These are phyloP conservation scores for Crenichthys baileyi DNA, from an alignment of 2,797 vertebrate species.

Conservation along the genomic window DNA sequence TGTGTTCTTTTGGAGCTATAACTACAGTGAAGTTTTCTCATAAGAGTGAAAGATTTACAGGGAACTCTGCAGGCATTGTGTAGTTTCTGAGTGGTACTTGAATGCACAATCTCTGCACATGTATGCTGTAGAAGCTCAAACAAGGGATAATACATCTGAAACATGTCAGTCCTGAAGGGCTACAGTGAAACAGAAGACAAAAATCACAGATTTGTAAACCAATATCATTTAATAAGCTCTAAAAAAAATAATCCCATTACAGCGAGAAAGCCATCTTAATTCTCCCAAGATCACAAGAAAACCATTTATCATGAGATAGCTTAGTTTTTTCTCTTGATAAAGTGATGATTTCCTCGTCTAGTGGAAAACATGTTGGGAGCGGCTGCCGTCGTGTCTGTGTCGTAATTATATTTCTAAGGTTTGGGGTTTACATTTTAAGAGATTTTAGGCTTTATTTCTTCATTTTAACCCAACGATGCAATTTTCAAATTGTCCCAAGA, in stretches of 20 bases:
- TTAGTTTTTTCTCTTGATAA: neutral
- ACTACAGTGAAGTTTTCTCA: too few species aligned
- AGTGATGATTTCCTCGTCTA: neutral
- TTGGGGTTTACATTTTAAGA: neutral
- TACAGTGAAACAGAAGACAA: neutral
- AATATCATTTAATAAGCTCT: neutral
- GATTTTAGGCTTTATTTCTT: neutral
- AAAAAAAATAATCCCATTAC: neutral
- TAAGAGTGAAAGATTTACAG: too few species aligned
- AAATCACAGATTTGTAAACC: neutral
- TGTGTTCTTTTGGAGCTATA: neutral
- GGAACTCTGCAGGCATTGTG: too few species aligned
- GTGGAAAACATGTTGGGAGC: neutral
- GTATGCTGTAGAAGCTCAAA: neutral
- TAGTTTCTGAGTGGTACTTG: neutral
- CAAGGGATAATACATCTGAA: neutral
- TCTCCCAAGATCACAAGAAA: neutral
- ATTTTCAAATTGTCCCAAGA: too few species aligned
- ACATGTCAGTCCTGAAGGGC: neutral
- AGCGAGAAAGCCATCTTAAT: neutral
- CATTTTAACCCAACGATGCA: neutral
- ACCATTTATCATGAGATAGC: neutral
- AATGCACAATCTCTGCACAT: neutral
- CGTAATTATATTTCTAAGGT: neutral
- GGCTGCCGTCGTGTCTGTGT: too few species aligned